Base-by-base conservation (phyloP, 2,888 invertebrate genomes). In the Drosophila greeni region DNA sequence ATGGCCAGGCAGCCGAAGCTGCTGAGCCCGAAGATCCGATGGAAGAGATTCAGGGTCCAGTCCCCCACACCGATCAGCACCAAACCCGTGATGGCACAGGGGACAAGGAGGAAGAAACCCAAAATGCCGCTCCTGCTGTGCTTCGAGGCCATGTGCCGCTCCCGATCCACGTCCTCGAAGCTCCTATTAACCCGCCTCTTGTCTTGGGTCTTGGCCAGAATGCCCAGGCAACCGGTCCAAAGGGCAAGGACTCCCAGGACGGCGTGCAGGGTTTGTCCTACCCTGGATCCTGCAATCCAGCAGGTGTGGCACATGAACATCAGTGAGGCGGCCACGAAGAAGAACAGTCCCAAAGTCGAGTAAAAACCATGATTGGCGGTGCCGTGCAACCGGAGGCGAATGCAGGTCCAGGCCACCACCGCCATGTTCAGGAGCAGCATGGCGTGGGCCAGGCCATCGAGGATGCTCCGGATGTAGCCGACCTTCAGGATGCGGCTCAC, bases 311-410 rank as follows among this genome's bases (percentile, higher is more conserved):
- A n/a, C 8, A 52, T 4, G 14, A 73, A 6, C 0, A 79, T 2
- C 1, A 70, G 4, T 0, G 67, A 7, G 26, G 68, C 66, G 20
- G 54, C 45, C 20, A 53, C 8, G 18, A 62, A 59, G 6, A 71
- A 36, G 14, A 74, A 54, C 7, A 66, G 37, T 0, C 52, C 71
- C 33, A 71, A 0, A 2, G 57, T 34, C 42, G 57, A 60, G 40
- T 54, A 67, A 31, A 62, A 60, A 6, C 66, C 66, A 12, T 76
- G 77, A 18, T 43, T 24, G 2, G 73, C 52, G 0, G 49, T 74
- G 2, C 57, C 14, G 0, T 2, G 5, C 37, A 73, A 24, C 5
- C 29, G 23, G n/a, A 71, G 26, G 1, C 5, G 9, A 12, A 59
- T 2, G 31, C 73, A 73, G n/a, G 47, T 55, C 2, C 7, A 24